These are phyloP conservation scores for Vireo altiloquus DNA, from an alignment of 2,113 vertebrate genomes.

Conservation along the genomic window DNA sequence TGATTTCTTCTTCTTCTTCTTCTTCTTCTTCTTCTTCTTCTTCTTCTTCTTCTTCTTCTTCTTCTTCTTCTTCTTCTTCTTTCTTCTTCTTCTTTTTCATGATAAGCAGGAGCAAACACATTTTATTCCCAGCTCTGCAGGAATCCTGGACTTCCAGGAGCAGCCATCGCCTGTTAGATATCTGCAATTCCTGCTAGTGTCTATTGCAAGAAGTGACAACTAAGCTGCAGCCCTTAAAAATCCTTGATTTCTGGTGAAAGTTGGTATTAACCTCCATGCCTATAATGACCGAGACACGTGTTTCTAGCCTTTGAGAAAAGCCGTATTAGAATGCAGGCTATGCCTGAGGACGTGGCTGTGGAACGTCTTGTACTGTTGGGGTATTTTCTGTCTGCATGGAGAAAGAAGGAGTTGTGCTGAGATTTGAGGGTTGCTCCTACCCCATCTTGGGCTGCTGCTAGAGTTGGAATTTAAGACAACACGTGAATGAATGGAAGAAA, in stretches of 20 bases:
- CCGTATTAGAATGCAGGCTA: background rate
- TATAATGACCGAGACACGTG: background rate
- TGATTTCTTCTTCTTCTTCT: background rate
- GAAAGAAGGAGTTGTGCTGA: background rate
- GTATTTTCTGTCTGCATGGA: background rate
- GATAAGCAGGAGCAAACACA: background rate
- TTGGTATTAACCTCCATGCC: background rate
- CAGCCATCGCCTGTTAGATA: background rate
- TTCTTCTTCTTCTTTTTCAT: background rate
- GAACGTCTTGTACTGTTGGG: background rate
- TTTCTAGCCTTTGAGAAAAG: background rate
- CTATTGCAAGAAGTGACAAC: background rate
- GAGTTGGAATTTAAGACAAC: background rate
- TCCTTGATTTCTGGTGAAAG: background rate
- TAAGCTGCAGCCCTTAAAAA: background rate
- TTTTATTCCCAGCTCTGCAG: background rate
- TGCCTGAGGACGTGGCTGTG: background rate
- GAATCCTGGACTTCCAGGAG: background rate
- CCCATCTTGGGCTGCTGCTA: background rate
- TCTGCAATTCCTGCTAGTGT: background rate
- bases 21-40: background rate
- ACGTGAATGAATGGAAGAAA: slow-evolving; percentile 10
- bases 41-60: background rate
- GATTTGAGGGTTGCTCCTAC: background rate
- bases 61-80: background rate